Evolutionary conservation across 2,113 vertebrate genomes (phyloP), one percentile per base, ranked within the genome.

Genomic region (Xenotilapia longispinis): DNA sequence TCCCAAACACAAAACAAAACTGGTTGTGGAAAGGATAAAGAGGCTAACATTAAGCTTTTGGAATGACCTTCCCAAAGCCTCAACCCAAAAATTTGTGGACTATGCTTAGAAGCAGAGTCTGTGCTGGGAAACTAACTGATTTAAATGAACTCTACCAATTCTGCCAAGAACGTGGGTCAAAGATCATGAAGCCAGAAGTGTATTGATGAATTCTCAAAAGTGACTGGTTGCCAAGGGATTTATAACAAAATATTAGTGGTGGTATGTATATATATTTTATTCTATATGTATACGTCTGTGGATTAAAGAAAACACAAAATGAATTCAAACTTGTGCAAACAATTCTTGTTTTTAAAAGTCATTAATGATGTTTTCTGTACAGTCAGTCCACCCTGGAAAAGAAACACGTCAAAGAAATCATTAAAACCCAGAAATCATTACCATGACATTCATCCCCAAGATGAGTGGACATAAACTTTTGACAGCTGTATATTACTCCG

Each of bases 321-420:
- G 9, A 68, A 40, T 68, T 68, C n/a, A 40, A 21, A 68, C 19
- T 68, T 65, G 2, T 65, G 60, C 60, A 65, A 36, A n/a, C 33
- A 1, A 65, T 21, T 68, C 60, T 65, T 36, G 58, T 36, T 68
- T 68, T 68, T 68, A 4, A 21, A 68, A 68, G 63, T 68, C 36
- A 68, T 14, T 68, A 68, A 6, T 38, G 63, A 68, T 6, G 33
- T 68, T 38, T 68, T 21, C 63, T 68, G 63, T 68, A 68, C 63
- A 40, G n/a, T 68, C 63, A 40, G 1, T 40, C 63, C 63, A 14
- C n/a, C 1, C 2, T 68, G 19, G 19, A 68, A 23, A 68, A 68
- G n/a, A 38, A 68, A 68, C 36, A 9, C 0, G 0, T 68, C 11
- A 68, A 68, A 0, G 19, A 40, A 68, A 14, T 40, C 11, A 40